Conservation (phyloP, 2,888 invertebrate species). For the Caenorhabditis drosophilae region DNA sequence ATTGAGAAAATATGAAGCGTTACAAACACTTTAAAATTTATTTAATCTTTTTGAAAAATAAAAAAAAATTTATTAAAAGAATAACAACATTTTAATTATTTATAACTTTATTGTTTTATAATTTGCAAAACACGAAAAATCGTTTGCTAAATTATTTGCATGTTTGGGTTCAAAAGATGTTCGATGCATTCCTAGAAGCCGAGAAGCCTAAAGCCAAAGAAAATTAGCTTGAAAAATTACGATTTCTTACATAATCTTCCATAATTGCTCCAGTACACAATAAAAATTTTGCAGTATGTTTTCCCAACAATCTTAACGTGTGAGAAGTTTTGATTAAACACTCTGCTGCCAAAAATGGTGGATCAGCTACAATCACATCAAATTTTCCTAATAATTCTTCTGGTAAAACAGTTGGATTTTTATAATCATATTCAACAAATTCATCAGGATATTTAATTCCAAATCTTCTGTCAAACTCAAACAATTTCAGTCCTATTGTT, state of each 20-base stretch:
- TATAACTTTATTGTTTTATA: conserved; percentile 69
- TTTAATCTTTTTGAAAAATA: no score
- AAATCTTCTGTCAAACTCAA: conserved; percentile 88
- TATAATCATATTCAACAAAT: conserved; percentile 86
- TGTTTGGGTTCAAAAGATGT: conserved; percentile 82
- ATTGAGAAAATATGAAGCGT: no score
- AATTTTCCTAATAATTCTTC: conserved; percentile 72
- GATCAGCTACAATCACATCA: conserved; percentile 88
- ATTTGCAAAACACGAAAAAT: conserved; percentile 88
- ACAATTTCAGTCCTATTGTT: conserved; percentile 64
- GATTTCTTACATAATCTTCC: conserved; percentile 76
- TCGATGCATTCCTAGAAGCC: conserved; percentile 75
- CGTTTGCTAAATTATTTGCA: conserved; percentile 87
- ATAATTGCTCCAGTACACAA: conserved; percentile 86
- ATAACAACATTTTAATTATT: conserved; percentile 4
- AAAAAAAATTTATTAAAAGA: conserved; percentile 4
- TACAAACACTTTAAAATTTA: no score
- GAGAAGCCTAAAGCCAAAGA: conserved; percentile 65
- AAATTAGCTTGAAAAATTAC: not conserved
- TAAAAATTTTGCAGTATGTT: conserved; percentile 77
- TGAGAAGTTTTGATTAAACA: conserved; percentile 84
- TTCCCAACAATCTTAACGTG: conserved; percentile 80
- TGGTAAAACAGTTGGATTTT: conserved; percentile 77
- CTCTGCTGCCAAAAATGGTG: conserved; percentile 91
- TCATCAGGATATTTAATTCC: conserved; percentile 76